Evolutionary conservation across 2,113 vertebrate genomes (phyloP), one percentile per base, ranked within the genome.

Genomic region (Platysteira castanea): DNA sequence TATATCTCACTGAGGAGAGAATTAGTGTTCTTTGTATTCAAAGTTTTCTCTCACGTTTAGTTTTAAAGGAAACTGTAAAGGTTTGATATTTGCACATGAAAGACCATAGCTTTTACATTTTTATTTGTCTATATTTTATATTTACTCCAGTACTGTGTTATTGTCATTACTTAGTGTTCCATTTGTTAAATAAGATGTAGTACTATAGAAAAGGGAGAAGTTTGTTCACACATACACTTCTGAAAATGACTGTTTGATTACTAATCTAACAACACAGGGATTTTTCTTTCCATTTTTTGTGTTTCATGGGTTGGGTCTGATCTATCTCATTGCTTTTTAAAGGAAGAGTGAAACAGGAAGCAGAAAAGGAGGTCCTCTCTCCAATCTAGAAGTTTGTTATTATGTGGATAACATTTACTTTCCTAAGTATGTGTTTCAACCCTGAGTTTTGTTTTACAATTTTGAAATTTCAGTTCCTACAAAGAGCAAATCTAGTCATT

Each of bases 141-240:
- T 85, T 90, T 91, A 83, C 50, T 87, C 33, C 37, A 63, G 22
- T 50, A 35, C 28, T 39, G 59, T 31, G 33, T 85, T 95, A 31
- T 82, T 95, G 54, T 77, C 75, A 56, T 94, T 91, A 64, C 41
- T 88, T 86, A 76, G n/a, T 59, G 14, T 71, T 92, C 84, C 42
- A 27, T 27, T 96, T 96, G 15, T 91, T 73, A 46, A 93, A 2
- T 60, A 82, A 77, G 42, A 90, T 37, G n/a, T 69, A 68, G 60
- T 89, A 74, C 9, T 92, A 37, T 50, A 95, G 53, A 90, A 94
- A 96, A 95, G 77, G 69, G 91, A 95, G 91, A 67, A 23, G 54
- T 95, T 73, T 35, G n/a, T 88, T 95, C 86, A 60, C 41, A 41
- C 21, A 52, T n/a, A 35, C 70, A n/a, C 30, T 92, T 87, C 68